Evolutionary conservation across 2,888 invertebrate genomes (phyloP).

Genomic region (Vannuccia rotundouncinata): DNA sequence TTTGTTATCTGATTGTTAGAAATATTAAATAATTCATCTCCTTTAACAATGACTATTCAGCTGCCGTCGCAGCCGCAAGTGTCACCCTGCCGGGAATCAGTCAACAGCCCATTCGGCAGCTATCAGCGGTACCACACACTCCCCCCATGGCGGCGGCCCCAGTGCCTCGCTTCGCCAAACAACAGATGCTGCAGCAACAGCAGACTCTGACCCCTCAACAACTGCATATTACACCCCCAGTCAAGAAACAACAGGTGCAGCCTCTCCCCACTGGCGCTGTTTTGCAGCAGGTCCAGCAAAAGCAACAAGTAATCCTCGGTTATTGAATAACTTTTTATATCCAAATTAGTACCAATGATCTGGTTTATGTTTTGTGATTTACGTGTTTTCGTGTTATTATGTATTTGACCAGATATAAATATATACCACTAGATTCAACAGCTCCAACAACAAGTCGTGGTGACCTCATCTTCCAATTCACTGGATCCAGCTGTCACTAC

Average conservation of each 20-base stretch:
- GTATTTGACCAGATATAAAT: too few relatives aligned
- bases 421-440: not conserved
- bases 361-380: too few relatives aligned
- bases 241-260: not conserved
- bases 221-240: not conserved
- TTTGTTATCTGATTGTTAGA: not conserved
- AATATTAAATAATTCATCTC: not conserved
- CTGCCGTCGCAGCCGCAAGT: not conserved
- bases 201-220: not conserved
- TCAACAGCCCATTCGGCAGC: not conserved
- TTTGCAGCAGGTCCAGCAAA: not conserved
- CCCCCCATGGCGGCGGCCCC: not conserved
- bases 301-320: constrained; percentile 5
- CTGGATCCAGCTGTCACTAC: not conserved
- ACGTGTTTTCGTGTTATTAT: too few relatives aligned
- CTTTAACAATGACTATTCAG: not conserved
- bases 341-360: too few relatives aligned
- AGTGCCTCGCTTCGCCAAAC: not conserved
- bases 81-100: not conserved
- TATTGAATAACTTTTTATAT: too few relatives aligned
- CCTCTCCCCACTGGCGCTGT: not conserved
- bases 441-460: not conserved
- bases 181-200: not conserved
- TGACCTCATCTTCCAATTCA: not conserved
- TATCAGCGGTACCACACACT: not conserved